Evolutionary conservation across 2,888 invertebrate species (phyloP).

Genomic region (Cheilosia soror): DNA sequence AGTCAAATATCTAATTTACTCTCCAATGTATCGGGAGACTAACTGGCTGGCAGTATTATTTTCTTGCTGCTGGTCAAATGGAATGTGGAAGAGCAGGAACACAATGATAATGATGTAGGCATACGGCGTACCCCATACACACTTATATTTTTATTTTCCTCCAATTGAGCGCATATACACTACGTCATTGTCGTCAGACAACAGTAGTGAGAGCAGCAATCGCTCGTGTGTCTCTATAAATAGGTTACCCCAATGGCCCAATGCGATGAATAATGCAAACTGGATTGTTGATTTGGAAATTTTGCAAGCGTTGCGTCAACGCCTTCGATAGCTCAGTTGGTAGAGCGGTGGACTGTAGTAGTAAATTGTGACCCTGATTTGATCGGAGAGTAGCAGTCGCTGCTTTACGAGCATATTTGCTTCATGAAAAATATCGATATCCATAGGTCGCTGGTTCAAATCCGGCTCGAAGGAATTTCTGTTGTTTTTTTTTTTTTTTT

Average conservation of each 20-base stretch:
- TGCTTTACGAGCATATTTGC: background rate
- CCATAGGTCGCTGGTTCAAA: slow-evolving; percentile 75
- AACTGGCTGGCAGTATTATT: too few species aligned
- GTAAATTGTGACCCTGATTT: slow-evolving; percentile 5
- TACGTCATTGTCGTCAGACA: background rate
- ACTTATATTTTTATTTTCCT: background rate
- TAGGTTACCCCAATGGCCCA: background rate
- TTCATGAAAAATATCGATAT: slow-evolving; percentile 33
- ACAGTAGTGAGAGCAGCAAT: background rate
- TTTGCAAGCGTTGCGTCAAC: slow-evolving; percentile 33
- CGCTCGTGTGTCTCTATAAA: background rate
- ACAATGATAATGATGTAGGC: too few species aligned
- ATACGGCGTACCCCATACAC: too few species aligned
- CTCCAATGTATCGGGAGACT: too few species aligned
- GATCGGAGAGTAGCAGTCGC: background rate
- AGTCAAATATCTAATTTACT: too few species aligned
- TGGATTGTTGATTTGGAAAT: slow-evolving; percentile 15
- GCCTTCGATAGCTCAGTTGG: slow-evolving; percentile 76
- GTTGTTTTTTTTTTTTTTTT: background rate
- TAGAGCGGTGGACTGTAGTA: slow-evolving; percentile 75
- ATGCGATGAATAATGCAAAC: background rate
- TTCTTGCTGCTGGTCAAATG: too few species aligned
- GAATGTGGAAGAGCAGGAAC: too few species aligned
- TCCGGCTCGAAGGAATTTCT: slow-evolving; percentile 71
- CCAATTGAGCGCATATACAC: background rate